phyloP scores from a whole-genome alignment of 2,888 invertebrate genomes.

The Rhingia rostrata region DNA sequence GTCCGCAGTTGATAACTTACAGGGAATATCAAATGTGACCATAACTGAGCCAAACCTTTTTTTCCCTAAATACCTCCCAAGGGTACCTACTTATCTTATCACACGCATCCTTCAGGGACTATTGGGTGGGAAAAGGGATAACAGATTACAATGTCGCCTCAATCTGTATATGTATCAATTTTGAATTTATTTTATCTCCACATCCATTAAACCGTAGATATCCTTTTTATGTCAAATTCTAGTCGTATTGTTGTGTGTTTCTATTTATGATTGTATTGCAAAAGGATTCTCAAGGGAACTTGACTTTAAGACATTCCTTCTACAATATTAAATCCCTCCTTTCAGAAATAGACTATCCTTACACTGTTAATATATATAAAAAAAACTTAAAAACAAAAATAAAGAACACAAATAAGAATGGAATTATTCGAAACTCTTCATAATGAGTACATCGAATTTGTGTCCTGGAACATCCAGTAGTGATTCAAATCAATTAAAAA shows the following conservation, averaged over 20 bases:
- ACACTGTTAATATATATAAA: not conserved
- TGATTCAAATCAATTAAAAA: slow-evolving; percentile 49
- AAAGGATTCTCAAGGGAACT: not conserved
- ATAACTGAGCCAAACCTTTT: not conserved
- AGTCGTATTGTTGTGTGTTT: not conserved
- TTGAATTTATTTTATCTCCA: not conserved
- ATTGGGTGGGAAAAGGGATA: slow-evolving; percentile 3
- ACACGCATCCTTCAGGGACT: not conserved
- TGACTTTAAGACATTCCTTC: slow-evolving; percentile 24
- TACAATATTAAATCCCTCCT: slow-evolving; percentile 1
- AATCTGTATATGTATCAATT: slow-evolving; percentile 19
- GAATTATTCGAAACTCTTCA: slow-evolving; percentile 54
- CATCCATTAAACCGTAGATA: not conserved
- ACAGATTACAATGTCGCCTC: slow-evolving; percentile 12
- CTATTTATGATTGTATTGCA: slow-evolving; percentile 36
- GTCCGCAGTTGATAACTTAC: not conserved
- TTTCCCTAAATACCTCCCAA: not conserved
- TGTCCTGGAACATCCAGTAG: slow-evolving; percentile 57
- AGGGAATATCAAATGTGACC: not conserved
- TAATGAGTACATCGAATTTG: slow-evolving; percentile 70
- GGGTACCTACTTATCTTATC: not conserved
- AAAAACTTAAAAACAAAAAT: not conserved
- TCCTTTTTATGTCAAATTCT: not conserved
- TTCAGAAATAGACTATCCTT: slow-evolving; percentile 36
- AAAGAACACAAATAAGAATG: slow-evolving; percentile 37